Conservation (phyloP, 2,797 vertebrate genomes). For the Onychomys arenicola region DNA sequence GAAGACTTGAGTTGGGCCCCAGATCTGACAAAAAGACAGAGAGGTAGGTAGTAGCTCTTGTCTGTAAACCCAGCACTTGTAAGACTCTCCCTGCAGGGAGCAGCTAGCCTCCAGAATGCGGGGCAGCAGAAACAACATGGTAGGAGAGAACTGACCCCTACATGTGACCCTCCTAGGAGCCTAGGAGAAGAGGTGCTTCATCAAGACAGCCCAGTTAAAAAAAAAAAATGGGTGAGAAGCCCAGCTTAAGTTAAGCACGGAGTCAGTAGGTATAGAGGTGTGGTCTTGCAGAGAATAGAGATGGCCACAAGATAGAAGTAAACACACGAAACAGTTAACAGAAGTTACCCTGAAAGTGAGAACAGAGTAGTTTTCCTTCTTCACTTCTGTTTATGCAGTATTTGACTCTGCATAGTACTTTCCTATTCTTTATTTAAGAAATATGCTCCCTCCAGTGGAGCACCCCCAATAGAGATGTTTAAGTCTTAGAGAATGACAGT, state of each 20-base stretch:
- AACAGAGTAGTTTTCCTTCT: not conserved
- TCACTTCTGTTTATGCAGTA: not conserved
- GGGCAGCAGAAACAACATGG: not conserved
- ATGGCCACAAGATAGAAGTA: not conserved
- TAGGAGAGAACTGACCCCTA: no score
- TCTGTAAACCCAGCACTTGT: not conserved
- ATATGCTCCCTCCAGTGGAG: not conserved
- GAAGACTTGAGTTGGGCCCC: not conserved
- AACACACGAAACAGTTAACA: not conserved
- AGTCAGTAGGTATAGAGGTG: not conserved
- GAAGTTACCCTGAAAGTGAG: not conserved
- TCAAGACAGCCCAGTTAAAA: not conserved
- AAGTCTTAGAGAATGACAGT: not conserved
- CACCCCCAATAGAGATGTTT: not conserved
- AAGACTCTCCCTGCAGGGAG: not conserved
- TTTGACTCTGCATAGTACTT: not conserved
- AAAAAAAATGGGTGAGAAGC: no score
- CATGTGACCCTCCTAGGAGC: not conserved
- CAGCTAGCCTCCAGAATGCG: not conserved
- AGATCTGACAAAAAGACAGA: no score
- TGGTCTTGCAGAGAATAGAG: not conserved
- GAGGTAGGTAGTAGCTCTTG: no score
- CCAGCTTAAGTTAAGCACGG: not conserved
- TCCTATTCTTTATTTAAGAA: not conserved
- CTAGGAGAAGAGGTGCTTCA: not conserved